Percentiles rank a stretch among this genome's conserved stretches.
These are phyloP conservation scores for Acanthosepion pharaonis DNA, from an alignment of 2,888 invertebrate species.

Conservation along the genomic window DNA sequence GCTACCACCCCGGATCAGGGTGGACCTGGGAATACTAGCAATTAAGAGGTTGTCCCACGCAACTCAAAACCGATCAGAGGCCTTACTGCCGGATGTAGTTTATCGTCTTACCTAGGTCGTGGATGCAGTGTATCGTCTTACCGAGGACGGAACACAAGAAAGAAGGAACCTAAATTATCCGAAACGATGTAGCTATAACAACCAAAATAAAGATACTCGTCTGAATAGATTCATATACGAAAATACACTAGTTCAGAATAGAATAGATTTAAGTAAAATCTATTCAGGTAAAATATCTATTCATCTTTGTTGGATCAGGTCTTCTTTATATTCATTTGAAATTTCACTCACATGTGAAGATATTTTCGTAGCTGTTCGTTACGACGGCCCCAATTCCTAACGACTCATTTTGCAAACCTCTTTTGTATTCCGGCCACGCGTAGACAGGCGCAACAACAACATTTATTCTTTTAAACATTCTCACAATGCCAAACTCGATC, in stretches of 20 bases:
- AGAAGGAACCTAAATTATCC: too few relatives aligned
- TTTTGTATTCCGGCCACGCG: constrained; percentile 14
- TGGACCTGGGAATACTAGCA: too few relatives aligned
- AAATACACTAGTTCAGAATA: too few relatives aligned
- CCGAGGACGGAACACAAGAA: too few relatives aligned
- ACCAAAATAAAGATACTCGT: background rate
- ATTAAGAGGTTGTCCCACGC: too few relatives aligned
- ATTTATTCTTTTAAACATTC: background rate
- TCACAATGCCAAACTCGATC: background rate
- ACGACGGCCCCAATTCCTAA: background rate
- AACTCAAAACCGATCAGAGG: too few relatives aligned
- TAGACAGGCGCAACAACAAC: background rate
- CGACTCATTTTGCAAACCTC: background rate
- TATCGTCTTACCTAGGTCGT: too few relatives aligned
- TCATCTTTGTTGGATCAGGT: background rate
- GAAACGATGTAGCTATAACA: background rate
- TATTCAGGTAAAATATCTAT: too few relatives aligned
- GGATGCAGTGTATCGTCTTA: too few relatives aligned
- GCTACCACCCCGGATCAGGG: too few relatives aligned
- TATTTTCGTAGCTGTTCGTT: background rate
- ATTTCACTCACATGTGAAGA: constrained; percentile 16
- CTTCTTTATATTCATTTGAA: background rate
- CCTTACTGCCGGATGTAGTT: too few relatives aligned
- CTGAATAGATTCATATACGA: background rate
- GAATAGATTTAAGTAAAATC: too few relatives aligned